These are phyloP conservation scores for Strigamia maritima DNA, from an alignment of 2,888 invertebrate genomes.

Conservation along the genomic window DNA sequence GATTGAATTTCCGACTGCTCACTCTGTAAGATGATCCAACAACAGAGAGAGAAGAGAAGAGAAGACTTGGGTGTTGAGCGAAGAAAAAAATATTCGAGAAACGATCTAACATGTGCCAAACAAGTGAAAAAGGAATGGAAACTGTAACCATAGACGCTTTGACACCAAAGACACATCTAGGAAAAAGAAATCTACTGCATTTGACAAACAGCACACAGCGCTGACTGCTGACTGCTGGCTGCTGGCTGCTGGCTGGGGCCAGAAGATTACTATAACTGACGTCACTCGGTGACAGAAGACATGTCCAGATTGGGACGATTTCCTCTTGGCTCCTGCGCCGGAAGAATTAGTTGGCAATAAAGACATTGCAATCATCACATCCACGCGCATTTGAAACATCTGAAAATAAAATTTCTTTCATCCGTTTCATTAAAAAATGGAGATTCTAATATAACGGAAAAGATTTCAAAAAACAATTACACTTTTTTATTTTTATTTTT, in stretches of 20 bases:
- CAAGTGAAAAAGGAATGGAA: conserved; percentile 24
- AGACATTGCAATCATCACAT: neutral
- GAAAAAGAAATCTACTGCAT: neutral
- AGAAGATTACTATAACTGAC: neutral
- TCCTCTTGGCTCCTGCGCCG: conserved; percentile 29
- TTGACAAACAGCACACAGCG: conserved; percentile 2
- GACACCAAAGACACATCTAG: neutral
- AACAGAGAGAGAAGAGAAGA: neutral
- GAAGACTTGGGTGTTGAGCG: neutral
- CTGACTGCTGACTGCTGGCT: neutral
- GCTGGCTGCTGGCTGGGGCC: neutral
- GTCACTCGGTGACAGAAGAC: neutral
- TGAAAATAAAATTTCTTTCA: neutral
- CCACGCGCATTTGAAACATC: neutral
- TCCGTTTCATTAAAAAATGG: conserved; percentile 5
- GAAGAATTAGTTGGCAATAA: conserved; percentile 36
- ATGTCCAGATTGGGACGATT: conserved; percentile 22
- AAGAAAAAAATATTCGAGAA: neutral
- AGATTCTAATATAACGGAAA: neutral
- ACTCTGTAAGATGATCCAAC: conserved; percentile 21
- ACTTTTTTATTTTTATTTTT: neutral
- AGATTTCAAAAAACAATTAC: conserved; percentile 15
- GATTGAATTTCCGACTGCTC: conserved; percentile 27
- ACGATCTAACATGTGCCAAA: conserved; percentile 17
- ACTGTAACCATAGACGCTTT: neutral